These are phyloP conservation scores for Pseudachorutes palmiensis DNA, from an alignment of 1,140 invertebrate genomes.

Conservation along the genomic window DNA sequence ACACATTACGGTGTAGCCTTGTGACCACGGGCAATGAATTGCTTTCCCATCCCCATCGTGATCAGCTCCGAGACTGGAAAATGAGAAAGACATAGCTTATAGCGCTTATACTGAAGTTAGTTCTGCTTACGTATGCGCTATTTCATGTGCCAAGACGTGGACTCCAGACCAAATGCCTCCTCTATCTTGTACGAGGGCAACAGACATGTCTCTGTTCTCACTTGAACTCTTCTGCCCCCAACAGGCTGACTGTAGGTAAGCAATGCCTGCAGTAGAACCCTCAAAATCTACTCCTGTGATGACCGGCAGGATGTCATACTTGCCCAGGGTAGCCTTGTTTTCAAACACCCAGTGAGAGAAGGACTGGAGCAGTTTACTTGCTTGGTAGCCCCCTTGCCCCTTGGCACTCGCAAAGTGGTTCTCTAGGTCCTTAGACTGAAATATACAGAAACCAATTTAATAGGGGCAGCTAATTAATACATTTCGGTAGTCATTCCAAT, in stretches of 20 bases:
- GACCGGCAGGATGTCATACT: neutral
- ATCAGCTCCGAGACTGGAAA: neutral
- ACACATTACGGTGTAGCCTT: neutral
- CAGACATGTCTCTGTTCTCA: neutral
- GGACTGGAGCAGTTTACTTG: neutral
- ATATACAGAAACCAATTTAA: too few species aligned
- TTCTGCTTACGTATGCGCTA: neutral
- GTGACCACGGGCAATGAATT: neutral
- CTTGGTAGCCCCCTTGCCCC: neutral
- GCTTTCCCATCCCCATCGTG: neutral
- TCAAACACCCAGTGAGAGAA: neutral
- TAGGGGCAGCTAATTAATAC: neutral
- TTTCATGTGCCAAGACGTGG: neutral
- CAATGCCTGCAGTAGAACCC: neutral
- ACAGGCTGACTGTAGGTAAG: neutral
- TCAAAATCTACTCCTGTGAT: neutral
- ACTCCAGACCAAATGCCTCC: conserved; percentile 1
- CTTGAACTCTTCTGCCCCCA: neutral
- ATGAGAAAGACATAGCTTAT: neutral
- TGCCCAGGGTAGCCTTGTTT: neutral
- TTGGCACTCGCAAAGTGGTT: neutral
- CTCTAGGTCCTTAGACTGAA: neutral
- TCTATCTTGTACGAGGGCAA: neutral
- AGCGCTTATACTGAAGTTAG: neutral
- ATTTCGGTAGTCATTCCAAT: neutral